A percentile compares a stretch with the other conserved stretches of the same genome.
These are phyloP conservation scores for Netelia inedita DNA, from an alignment of 2,888 invertebrate genomes.

Conservation along the genomic window DNA sequence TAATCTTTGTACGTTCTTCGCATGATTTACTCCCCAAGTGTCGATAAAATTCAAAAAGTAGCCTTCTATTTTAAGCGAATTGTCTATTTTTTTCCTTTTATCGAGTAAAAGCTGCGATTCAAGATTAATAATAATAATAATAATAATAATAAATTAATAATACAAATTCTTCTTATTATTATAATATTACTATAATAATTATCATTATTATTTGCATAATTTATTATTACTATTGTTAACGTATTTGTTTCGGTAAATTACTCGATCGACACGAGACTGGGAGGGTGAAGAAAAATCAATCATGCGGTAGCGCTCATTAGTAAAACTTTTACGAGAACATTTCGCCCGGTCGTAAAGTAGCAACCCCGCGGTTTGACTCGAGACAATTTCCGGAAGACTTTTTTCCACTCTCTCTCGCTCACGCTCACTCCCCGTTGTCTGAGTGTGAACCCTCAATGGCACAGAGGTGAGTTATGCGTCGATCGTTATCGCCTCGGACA, in stretches of 20 bases:
- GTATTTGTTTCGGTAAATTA: not conserved
- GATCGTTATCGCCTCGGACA: slow-evolving; percentile 67
- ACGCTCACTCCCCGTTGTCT: not conserved
- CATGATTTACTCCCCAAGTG: slow-evolving; percentile 25
- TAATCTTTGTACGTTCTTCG: slow-evolving; percentile 15
- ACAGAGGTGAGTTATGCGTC: slow-evolving; percentile 59
- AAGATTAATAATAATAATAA: no score
- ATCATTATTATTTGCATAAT: no score
- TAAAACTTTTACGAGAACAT: slow-evolving; percentile 36
- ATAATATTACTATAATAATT: no score
- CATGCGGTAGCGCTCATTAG: slow-evolving; percentile 33
- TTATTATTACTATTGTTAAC: no score
- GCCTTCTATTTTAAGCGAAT: no score
- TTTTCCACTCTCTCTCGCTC: slow-evolving; percentile 8
- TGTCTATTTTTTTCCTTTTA: no score
- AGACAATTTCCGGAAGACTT: slow-evolving; percentile 66
- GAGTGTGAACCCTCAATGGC: slow-evolving; percentile 11
- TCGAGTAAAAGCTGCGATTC: no score
- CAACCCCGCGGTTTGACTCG: slow-evolving; percentile 43
- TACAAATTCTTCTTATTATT: no score
- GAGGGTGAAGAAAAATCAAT: slow-evolving; percentile 36
- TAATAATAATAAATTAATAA: no score
- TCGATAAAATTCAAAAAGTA: not conserved
- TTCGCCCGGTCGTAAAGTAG: slow-evolving; percentile 36
- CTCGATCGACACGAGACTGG: not conserved